Conservation (phyloP, 1,140 invertebrate species). For the Habropoda laboriosa region DNA sequence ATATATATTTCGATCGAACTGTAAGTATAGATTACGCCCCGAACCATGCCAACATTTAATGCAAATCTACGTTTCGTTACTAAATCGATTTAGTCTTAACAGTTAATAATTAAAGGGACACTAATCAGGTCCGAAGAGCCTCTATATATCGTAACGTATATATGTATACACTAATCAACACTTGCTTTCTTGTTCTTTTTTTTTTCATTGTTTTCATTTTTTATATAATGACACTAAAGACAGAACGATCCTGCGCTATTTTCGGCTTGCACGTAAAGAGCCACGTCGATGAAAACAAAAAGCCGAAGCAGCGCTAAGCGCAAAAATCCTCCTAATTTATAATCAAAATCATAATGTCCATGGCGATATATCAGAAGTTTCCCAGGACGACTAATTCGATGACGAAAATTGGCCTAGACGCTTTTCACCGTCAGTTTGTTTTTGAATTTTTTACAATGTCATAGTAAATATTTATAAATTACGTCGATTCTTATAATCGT, state of each 20-base stretch:
- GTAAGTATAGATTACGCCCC: conserved; percentile 3
- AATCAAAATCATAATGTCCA: background rate
- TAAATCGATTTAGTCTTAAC: conserved; percentile 13
- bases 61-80: conserved; percentile 11
- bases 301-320: background rate
- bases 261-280: background rate
- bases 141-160: conserved; percentile 12
- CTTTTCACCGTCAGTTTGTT: too few relatives aligned
- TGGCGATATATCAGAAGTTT: conserved; percentile 34
- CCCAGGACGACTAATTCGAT: conserved; percentile 10
- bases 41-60: conserved; percentile 17
- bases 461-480: background rate
- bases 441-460: background rate
- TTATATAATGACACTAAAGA: conserved; percentile 1
- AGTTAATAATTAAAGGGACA: conserved; percentile 22
- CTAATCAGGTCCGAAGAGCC: background rate
- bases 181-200: background rate
- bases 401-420: background rate
- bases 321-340: background rate
- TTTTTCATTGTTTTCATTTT: background rate
- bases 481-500: background rate
- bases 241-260: conserved; percentile 7
- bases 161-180: conserved; percentile 30
- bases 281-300: conserved; percentile 19
- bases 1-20: background rate